phyloP scores from a whole-genome alignment of 64 coral and sea anemone genomes.

The Dendrophyllia cribrosa region DNA sequence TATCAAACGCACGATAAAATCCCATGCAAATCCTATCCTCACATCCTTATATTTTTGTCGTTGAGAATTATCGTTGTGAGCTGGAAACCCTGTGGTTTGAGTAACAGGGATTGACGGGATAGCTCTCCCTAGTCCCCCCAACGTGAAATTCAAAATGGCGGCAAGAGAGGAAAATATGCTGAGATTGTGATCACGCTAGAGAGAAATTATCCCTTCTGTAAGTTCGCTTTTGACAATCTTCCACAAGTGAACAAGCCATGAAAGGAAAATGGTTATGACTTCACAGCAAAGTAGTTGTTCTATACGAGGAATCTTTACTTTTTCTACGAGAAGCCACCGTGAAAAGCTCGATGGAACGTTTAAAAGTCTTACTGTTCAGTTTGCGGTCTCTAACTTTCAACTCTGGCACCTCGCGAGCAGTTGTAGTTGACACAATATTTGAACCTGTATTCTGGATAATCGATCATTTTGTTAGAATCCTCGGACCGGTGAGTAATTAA shows the following conservation, averaged over 20 bases:
- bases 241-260: not conserved
- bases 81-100: no score
- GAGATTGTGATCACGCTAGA: not conserved
- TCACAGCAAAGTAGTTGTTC: not conserved
- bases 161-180: not conserved
- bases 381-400: slow-evolving; percentile 85
- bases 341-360: slow-evolving; percentile 10
- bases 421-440: slow-evolving; percentile 85
- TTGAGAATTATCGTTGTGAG: no score
- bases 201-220: not conserved
- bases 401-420: slow-evolving; percentile 65
- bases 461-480: slow-evolving; percentile 82
- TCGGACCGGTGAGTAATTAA: slow-evolving; percentile 84
- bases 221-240: not conserved
- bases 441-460: slow-evolving; percentile 89
- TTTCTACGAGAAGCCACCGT: not conserved
- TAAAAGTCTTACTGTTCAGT: slow-evolving; percentile 56
- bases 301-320: not conserved
- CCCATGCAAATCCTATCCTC: no score
- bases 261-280: not conserved
- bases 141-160: not conserved
- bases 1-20: no score
- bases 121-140: slow-evolving; percentile 7
- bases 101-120: not conserved
- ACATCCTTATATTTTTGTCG: no score